Evolutionary conservation across 1,140 invertebrate species (phyloP), one percentile per base, ranked within the genome.

Genomic region (Neotoxoptera formosana): DNA sequence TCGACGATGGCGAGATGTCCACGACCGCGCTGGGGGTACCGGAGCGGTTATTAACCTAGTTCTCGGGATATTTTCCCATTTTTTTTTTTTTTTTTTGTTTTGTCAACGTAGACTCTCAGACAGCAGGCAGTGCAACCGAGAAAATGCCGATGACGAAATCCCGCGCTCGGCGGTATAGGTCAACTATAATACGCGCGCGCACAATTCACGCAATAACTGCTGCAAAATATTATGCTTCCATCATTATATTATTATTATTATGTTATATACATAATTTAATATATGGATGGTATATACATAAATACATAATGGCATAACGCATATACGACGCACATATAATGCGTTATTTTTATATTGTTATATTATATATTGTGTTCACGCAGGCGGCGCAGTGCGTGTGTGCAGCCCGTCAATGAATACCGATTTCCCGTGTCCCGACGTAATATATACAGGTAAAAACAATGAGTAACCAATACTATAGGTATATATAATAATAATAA

Each of bases 11-110:
- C 45, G 7, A 36, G 21, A 36, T 84, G 36, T 84, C 21, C 21
- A 84, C 81, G 36, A 84, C 45, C 8, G n/a, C 34, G n/a, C 34
- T 8, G 20, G 1, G 21, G 81, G 14, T 36, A 81, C 20, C 36
- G 60, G 60, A 67, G 81, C 36, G 34, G 34, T 87, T 87, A 48
- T 87, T 48, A 87, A 87, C 86, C 86, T 47, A 87, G 86, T 87
- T 87, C 47, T n/a, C 36, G 36, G 20, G 36, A 84, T 36, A 45
- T 36, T 45, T 84, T 41, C 45, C 23, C 34, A 36, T 3, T 36
- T 23, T 84, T 84, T 84, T 41, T 84, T 84, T 41, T 56, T 83
- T 84, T 36, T 84, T 86, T 86, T 41, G 41, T 41, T 45, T 41
- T 25, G 36, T 86, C 83, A 14, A 25, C 21, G 51, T 21, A 6